Percentiles rank a stretch among this genome's conserved stretches.
Conservation (phyloP, 1,140 invertebrate genomes). For the Pemphigus obesinymphae region DNA sequence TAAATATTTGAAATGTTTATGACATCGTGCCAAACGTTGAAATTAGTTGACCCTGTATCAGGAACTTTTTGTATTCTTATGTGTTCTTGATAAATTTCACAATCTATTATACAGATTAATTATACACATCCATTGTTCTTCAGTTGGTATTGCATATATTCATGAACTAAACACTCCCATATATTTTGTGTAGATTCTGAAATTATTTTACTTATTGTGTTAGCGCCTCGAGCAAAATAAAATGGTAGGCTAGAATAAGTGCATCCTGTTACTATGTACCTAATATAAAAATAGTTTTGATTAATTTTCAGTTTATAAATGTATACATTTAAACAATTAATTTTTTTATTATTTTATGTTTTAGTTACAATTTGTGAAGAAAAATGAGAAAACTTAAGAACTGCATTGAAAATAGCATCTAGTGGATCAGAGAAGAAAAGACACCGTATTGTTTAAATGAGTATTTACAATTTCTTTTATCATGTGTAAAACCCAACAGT, state of each 20-base stretch:
- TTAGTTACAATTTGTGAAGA: neutral
- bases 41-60: slow-evolving; percentile 45
- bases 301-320: neutral
- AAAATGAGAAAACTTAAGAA: slow-evolving; percentile 2
- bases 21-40: slow-evolving; percentile 22
- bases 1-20: neutral
- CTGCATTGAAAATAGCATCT: neutral
- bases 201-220: neutral
- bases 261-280: neutral
- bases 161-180: neutral
- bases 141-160: no score
- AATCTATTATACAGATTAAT: no score
- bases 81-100: slow-evolving; percentile 50
- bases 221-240: neutral
- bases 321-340: neutral
- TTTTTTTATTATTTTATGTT: neutral
- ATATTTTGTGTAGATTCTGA: neutral
- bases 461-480: neutral
- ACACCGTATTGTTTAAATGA: slow-evolving; percentile 2
- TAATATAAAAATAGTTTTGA: neutral
- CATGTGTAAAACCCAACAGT: neutral
- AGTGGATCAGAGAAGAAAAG: neutral
- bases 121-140: no score
- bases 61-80: slow-evolving; percentile 49
- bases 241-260: neutral